These are phyloP conservation scores for Aurelia coerulea DNA, from an alignment of 30 jellyfish, hydroid and myxozoan species.

Conservation along the genomic window DNA sequence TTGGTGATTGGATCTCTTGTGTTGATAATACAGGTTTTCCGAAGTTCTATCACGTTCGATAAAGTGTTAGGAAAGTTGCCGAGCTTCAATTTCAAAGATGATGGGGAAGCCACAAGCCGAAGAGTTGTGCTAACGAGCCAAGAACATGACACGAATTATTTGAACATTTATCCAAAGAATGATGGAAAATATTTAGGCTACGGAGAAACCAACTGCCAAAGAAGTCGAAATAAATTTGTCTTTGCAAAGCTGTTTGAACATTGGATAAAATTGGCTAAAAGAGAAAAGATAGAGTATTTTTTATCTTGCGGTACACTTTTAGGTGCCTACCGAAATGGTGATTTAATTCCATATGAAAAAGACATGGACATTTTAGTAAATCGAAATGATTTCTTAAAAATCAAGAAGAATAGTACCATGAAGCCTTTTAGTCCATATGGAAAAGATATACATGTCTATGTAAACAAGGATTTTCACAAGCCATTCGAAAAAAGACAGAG, in stretches of 20 bases:
- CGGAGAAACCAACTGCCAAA: constrained; percentile 75
- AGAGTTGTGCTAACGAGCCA: too few species aligned
- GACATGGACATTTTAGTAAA: constrained; percentile 79
- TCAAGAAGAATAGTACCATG: constrained; percentile 42
- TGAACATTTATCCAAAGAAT: constrained; percentile 19
- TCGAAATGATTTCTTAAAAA: constrained; percentile 38
- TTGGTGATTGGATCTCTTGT: too few species aligned
- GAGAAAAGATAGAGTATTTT: constrained; percentile 51
- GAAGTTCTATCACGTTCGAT: too few species aligned
- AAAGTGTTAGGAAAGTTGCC: too few species aligned
- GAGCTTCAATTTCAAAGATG: too few species aligned
- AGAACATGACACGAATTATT: too few species aligned
- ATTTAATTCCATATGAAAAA: constrained; percentile 77
- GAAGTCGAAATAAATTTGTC: constrained; percentile 3
- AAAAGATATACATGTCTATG: constrained; percentile 48
- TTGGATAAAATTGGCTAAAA: constrained; percentile 72
- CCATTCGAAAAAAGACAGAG: constrained; percentile 82
- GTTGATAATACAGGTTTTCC: too few species aligned
- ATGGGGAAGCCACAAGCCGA: too few species aligned
- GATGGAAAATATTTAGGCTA: constrained; percentile 24
- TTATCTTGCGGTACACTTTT: constrained; percentile 89
- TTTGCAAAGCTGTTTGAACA: constrained; percentile 39
- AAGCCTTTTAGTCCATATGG: constrained; percentile 71
- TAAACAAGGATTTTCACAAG: constrained; percentile 71
- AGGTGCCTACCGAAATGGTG: constrained; percentile 85